These are phyloP conservation scores for Parnassius glacialis DNA, from an alignment of 2,888 invertebrate species.

Conservation along the genomic window DNA sequence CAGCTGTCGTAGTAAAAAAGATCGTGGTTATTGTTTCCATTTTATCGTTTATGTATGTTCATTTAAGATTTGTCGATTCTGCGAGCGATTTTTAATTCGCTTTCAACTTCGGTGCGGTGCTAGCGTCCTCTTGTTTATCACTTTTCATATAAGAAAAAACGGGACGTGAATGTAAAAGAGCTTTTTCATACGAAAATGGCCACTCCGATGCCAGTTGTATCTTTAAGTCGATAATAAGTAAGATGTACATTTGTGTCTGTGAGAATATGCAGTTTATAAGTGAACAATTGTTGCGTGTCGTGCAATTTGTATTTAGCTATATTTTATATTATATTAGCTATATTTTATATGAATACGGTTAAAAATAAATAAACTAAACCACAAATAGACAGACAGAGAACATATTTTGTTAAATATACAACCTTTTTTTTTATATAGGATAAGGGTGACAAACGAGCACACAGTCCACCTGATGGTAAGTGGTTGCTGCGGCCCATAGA, in stretches of 20 bases:
- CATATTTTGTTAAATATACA: too few relatives aligned
- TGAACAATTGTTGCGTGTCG: constrained; percentile 76
- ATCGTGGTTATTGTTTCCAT: constrained; percentile 23
- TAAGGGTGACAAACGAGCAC: too few relatives aligned
- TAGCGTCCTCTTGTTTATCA: constrained; percentile 67
- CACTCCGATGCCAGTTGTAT: constrained; percentile 62
- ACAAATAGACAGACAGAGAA: too few relatives aligned
- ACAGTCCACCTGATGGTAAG: too few relatives aligned
- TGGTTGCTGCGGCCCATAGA: too few relatives aligned
- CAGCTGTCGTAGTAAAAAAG: constrained; percentile 30
- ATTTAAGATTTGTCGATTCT: constrained; percentile 30
- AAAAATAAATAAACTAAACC: too few relatives aligned
- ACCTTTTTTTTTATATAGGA: too few relatives aligned
- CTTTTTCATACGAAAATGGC: constrained; percentile 76
- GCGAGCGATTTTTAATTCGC: constrained; percentile 37
- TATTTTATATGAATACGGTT: too few relatives aligned
- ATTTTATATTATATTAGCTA: too few relatives aligned
- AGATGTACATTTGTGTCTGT: constrained; percentile 65
- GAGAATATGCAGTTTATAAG: constrained; percentile 74
- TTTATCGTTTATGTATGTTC: constrained; percentile 28
- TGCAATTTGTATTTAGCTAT: too few relatives aligned
- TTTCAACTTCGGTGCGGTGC: constrained; percentile 53
- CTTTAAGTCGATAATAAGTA: constrained; percentile 58
- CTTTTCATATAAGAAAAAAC: constrained; percentile 66
- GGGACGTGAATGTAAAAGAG: constrained; percentile 57